phyloP scores from a whole-genome alignment of 2,113 vertebrate genomes.

The Syngnathus floridae region DNA sequence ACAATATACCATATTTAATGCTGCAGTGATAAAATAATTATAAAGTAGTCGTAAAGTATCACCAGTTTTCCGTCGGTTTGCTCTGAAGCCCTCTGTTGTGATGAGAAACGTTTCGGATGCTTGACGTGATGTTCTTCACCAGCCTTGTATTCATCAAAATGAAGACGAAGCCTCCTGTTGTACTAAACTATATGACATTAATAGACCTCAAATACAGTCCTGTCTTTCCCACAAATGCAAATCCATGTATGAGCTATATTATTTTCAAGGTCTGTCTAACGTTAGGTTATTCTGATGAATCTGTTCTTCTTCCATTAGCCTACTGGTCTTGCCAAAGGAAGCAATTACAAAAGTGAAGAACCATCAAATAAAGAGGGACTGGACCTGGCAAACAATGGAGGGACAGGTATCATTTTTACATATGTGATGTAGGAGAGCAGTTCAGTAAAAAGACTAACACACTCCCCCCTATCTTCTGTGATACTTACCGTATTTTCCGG shows the following conservation, averaged over 20 bases:
- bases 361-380: slow-evolving; percentile 58
- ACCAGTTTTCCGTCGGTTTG: background rate
- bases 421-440: background rate
- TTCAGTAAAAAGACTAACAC: background rate
- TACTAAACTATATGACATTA: background rate
- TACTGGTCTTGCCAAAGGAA: slow-evolving; percentile 65
- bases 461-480: too few species aligned
- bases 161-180: too few species aligned
- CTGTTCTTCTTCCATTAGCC: slow-evolving; percentile 52
- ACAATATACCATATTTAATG: too few species aligned
- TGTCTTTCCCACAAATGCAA: background rate
- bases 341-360: slow-evolving; percentile 57
- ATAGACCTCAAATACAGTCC: background rate
- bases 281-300: background rate
- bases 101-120: background rate
- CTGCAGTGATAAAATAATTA: too few species aligned
- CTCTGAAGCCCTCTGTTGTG: background rate
- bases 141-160: too few species aligned
- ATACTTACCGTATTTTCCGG: too few species aligned
- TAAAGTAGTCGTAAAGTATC: too few species aligned
- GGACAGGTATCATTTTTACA: slow-evolving; percentile 45
- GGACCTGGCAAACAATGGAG: slow-evolving; percentile 42
- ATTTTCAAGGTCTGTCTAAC: background rate
- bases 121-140: background rate
- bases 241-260: background rate